Percentiles rank a stretch among this genome's conserved stretches.
Evolutionary conservation across 2,113 vertebrate genomes (phyloP).

Genomic region (Hemibagrus wyckioides): DNA sequence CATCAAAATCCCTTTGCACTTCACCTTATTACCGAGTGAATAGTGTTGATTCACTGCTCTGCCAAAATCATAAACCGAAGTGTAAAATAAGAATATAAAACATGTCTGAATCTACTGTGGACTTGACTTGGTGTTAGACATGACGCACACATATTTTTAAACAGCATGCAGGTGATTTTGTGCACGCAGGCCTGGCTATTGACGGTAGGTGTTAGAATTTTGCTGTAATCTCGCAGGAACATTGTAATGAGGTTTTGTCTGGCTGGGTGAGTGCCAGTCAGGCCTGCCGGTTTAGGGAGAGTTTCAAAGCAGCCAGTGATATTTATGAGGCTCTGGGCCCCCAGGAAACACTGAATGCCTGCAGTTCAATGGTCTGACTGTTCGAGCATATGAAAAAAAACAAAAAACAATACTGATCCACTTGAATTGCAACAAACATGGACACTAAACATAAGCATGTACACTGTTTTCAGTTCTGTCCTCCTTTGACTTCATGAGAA

Average conservation of each 20-base stretch:
- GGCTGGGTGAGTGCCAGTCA: constrained; percentile 34
- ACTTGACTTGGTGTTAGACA: not conserved
- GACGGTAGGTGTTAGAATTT: constrained; percentile 33
- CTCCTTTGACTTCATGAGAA: constrained; percentile 2
- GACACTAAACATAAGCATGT: not conserved
- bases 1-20: not conserved
- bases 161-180: constrained; percentile 1
- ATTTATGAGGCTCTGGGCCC: constrained; percentile 73
- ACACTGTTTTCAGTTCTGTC: constrained; percentile 8
- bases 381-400: constrained; percentile 53
- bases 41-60: not conserved
- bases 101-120: not conserved
- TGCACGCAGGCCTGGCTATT: not conserved
- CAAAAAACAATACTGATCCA: constrained; percentile 68
- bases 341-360: constrained; percentile 73
- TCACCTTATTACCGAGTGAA: not conserved
- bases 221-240: constrained; percentile 22
- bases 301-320: constrained; percentile 53
- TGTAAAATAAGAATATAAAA: constrained; percentile 2
- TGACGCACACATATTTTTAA: not conserved
- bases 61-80: not conserved
- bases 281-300: constrained; percentile 28
- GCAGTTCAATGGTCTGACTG: constrained; percentile 70
- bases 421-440: constrained; percentile 43
- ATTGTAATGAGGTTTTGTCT: constrained; percentile 41